These are phyloP conservation scores for Papilio demoleus DNA, from an alignment of 2,888 invertebrate genomes.

Conservation along the genomic window DNA sequence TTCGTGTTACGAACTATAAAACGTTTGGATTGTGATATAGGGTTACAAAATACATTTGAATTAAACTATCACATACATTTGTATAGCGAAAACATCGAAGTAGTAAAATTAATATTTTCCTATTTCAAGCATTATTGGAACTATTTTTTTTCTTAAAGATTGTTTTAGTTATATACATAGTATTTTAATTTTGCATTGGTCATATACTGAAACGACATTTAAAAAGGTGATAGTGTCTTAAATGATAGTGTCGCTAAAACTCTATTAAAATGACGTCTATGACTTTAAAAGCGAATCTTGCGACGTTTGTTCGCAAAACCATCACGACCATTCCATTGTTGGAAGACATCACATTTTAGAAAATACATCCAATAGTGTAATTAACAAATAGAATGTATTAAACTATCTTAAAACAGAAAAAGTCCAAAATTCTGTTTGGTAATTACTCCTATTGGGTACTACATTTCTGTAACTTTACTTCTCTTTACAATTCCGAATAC, in stretches of 20 bases:
- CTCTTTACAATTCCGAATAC: conserved; percentile 22
- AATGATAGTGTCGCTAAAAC: no score
- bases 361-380: conserved; percentile 6
- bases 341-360: conserved; percentile 1
- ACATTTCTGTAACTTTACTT: background rate
- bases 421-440: conserved; percentile 1
- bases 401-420: background rate
- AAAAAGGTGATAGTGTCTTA: no score
- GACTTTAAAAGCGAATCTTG: no score
- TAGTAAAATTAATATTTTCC: no score
- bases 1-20: background rate
- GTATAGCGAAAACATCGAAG: background rate
- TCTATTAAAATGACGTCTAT: no score
- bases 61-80: background rate
- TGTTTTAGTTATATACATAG: no score
- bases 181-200: no score
- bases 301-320: background rate
- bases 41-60: background rate
- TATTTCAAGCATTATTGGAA: no score
- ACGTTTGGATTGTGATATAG: background rate
- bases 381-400: conserved; percentile 18
- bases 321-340: background rate
- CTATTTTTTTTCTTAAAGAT: no score
- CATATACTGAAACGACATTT: no score
- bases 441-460: conserved; percentile 21